Evolutionary conservation across 2,113 vertebrate genomes (phyloP).

Genomic region (Xyrauchen texanus): DNA sequence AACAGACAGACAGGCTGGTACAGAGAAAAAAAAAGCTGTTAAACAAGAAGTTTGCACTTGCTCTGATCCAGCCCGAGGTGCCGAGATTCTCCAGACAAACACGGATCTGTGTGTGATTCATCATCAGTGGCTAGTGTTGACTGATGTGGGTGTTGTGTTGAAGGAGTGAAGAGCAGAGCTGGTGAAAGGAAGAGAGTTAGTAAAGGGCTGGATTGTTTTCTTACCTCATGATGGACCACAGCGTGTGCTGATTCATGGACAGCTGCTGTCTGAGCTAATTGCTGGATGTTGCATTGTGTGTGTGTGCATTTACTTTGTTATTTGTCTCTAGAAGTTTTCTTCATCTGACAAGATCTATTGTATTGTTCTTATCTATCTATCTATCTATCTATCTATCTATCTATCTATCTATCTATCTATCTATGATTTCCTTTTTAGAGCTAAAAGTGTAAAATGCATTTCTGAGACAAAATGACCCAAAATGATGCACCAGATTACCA

Average conservation of each 20-base stretch:
- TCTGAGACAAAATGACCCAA: too few species aligned
- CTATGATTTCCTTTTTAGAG: too few species aligned
- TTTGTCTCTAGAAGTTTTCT: too few species aligned
- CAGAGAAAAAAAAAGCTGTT: background rate
- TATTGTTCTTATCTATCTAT: too few species aligned
- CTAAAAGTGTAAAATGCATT: too few species aligned
- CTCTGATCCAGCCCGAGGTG: constrained; percentile 27
- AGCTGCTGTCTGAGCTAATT: background rate
- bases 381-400: too few species aligned
- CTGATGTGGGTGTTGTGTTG: constrained; percentile 33
- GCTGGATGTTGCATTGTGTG: background rate
- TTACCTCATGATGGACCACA: constrained; percentile 1
- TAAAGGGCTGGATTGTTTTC: constrained; percentile 16
- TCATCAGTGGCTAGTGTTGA: constrained; percentile 10
- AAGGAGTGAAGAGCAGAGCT: constrained; percentile 9
- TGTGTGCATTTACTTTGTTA: too few species aligned
- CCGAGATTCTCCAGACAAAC: constrained; percentile 34
- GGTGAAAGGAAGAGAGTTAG: constrained; percentile 3
- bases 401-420: too few species aligned
- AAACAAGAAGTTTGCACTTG: constrained; percentile 14
- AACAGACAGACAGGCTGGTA: constrained; percentile 9
- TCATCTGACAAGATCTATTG: too few species aligned
- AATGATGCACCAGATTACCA: too few species aligned
- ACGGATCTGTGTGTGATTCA: constrained; percentile 7
- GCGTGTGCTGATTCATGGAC: constrained; percentile 24